Evolutionary conservation across 2,888 invertebrate species (phyloP), one percentile per base, ranked within the genome.

Genomic region (Strigamia crassipes): DNA sequence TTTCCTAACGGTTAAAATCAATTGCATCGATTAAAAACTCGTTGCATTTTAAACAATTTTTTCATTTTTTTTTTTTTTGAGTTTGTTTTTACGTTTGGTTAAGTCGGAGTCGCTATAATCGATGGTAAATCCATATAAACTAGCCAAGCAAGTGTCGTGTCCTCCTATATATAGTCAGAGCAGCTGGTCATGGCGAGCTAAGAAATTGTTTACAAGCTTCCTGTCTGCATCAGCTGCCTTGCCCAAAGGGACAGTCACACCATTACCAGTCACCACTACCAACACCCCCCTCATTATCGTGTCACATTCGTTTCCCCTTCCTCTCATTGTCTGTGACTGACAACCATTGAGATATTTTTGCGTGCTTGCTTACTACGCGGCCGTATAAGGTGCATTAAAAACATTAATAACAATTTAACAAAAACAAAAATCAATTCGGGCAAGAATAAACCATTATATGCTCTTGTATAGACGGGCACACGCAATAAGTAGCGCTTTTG

Each of bases 101-200:
- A 51, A 51, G n/a, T 15, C n/a, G n/a, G 51, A 15, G 51, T 13
- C 13, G 51, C 3, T 42, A n/a, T 4, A 23, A 66, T 66, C 66
- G 8, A 66, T 66, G 23, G 66, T 9, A 66, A 66, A 66, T 66
- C 66, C 66, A 66, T 66, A 66, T 27, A 66, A 66, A 66, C 66
- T 66, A 21, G 66, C 66, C 27, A 27, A 27, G 27, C 51, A 10
- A 66, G 66, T 66, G 66, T 66, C 66, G 66, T 66, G 66, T 66
- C 66, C 66, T 66, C 66, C 66, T 66, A 66, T 66, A 66, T 66
- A 66, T 66, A 66, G 66, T 66, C 66, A 66, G 66, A 66, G 66
- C 66, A 66, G 66, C 66, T 66, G 66, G 66, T 66, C 66, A 66
- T 66, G 66, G 66, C 66, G 66, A 66, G 23, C 66, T 66, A 66